Percentiles rank a stretch among this genome's conserved stretches.
These are phyloP conservation scores for Agriopis marginaria DNA, from an alignment of 2,888 invertebrate genomes.

Conservation along the genomic window DNA sequence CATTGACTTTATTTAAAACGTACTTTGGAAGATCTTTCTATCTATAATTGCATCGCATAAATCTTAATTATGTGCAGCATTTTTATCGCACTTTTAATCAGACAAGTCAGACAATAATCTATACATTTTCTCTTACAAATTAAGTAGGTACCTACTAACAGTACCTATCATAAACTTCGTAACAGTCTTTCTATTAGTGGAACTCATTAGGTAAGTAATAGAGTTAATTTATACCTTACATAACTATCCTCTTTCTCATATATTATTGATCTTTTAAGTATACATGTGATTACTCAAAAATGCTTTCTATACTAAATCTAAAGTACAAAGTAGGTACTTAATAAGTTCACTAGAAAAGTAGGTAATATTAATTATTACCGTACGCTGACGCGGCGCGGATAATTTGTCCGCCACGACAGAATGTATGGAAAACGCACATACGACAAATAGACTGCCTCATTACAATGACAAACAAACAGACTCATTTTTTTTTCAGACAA, in stretches of 20 bases:
- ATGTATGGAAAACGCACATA: no score
- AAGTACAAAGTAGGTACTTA: no score
- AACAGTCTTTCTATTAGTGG: not conserved
- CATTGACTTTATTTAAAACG: not conserved
- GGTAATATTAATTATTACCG: no score
- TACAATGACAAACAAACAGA: no score
- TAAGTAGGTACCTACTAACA: not conserved
- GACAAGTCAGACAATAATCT: not conserved
- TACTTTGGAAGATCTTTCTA: not conserved
- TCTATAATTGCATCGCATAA: not conserved
- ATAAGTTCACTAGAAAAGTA: no score
- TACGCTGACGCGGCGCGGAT: no score
- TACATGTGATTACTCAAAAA: not conserved
- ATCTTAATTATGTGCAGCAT: not conserved
- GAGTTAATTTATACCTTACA: not conserved
- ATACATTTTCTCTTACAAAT: slow-evolving; percentile 2
- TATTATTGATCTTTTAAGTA: not conserved
- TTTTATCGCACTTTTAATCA: not conserved
- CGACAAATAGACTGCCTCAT: no score
- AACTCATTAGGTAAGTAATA: slow-evolving; percentile 1
- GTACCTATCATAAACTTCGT: not conserved
- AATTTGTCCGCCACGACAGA: no score
- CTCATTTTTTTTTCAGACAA: no score
- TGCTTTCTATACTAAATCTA: not conserved
- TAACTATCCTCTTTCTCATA: not conserved